Conservation (phyloP, 1,140 invertebrate species). For the Lepidostoma basale region DNA sequence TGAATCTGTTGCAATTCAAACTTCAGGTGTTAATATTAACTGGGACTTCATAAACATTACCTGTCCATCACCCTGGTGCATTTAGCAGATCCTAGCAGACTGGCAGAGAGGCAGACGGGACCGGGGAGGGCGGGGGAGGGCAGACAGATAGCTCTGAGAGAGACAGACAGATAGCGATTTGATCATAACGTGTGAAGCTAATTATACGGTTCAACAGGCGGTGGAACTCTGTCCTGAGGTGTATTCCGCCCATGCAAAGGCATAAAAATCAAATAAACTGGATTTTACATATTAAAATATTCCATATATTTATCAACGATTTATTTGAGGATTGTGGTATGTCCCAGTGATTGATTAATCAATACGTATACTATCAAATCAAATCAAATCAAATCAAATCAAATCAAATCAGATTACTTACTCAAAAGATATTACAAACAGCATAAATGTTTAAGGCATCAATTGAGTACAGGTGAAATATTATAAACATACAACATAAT, state of each 20-base stretch:
- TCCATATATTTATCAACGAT: neutral
- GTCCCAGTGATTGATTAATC: too few species aligned
- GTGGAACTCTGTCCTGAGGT: neutral
- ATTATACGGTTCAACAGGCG: constrained; percentile 15
- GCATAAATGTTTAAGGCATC: too few species aligned
- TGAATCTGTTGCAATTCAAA: too few species aligned
- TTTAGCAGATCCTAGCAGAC: constrained; percentile 4
- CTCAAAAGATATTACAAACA: too few species aligned
- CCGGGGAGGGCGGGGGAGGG: neutral
- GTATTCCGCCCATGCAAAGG: constrained; percentile 5
- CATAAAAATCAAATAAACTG: constrained; percentile 1
- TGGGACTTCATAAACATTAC: too few species aligned
- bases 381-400: too few species aligned
- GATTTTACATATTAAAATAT: neutral
- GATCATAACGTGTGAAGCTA: constrained; percentile 19
- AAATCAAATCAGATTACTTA: too few species aligned
- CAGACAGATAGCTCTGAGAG: neutral
- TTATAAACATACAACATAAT: too few species aligned
- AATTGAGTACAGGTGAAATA: too few species aligned
- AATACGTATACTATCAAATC: too few species aligned
- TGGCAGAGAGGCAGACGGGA: neutral
- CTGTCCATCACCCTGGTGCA: neutral
- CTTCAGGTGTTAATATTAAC: too few species aligned
- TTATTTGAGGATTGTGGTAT: too few species aligned
- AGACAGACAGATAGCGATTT: constrained; percentile 10